Conservation (phyloP, 2,888 invertebrate species). For the Coenonympha glycerion region DNA sequence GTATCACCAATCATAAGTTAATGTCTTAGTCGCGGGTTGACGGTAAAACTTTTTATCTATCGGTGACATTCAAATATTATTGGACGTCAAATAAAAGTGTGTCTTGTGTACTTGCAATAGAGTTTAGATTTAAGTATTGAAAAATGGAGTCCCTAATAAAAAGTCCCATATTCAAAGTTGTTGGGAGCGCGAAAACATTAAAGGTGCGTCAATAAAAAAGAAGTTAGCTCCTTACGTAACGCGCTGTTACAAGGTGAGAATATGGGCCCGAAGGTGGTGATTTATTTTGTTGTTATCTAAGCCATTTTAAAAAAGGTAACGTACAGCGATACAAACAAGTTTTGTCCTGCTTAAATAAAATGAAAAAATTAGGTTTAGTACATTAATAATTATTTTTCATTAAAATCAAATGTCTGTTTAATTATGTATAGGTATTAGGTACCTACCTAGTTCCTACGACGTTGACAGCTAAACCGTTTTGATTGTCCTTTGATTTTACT, state of each 20-base stretch:
- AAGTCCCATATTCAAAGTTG: slow-evolving; percentile 67
- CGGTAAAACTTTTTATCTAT: slow-evolving; percentile 68
- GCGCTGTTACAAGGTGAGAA: slow-evolving; percentile 56
- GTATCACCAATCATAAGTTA: slow-evolving; percentile 26
- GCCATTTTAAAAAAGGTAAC: slow-evolving; percentile 22
- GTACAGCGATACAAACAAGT: slow-evolving; percentile 8
- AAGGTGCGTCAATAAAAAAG: slow-evolving; percentile 73
- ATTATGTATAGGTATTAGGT: no score
- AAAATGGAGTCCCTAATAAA: slow-evolving; percentile 48
- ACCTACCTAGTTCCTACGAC: no score
- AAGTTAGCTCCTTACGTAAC: slow-evolving; percentile 70
- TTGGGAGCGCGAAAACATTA: slow-evolving; percentile 63
- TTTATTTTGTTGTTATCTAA: slow-evolving; percentile 38
- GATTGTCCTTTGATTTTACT: no score
- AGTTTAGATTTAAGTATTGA: slow-evolving; percentile 30
- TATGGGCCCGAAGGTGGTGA: slow-evolving; percentile 49
- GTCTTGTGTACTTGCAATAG: slow-evolving; percentile 31
- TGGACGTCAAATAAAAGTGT: slow-evolving; percentile 29
- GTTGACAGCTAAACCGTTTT: no score
- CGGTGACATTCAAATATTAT: slow-evolving; percentile 48
- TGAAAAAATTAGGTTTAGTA: no score
- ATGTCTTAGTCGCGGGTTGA: slow-evolving; percentile 35
- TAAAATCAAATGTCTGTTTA: no score
- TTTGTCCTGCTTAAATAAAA: not conserved
- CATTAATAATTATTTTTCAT: no score